A percentile compares a stretch with the other conserved stretches of the same genome.
These are phyloP conservation scores for Thecocarcelia acutangulata DNA, from an alignment of 2,888 invertebrate species.

Conservation along the genomic window DNA sequence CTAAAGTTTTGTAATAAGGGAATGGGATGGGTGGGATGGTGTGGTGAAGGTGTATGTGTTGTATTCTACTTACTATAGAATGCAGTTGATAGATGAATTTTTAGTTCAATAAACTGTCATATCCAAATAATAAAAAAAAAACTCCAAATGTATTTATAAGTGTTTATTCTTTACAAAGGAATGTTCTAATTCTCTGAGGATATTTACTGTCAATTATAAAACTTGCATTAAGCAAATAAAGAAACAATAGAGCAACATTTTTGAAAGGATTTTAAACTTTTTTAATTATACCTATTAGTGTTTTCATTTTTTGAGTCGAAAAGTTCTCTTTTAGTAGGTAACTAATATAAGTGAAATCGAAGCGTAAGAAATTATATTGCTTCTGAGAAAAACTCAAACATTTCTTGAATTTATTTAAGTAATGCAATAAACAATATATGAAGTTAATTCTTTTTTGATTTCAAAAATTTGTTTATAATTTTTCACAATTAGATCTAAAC, in stretches of 20 bases:
- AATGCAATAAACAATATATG: too few species aligned
- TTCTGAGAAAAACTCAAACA: too few species aligned
- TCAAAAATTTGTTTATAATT: too few species aligned
- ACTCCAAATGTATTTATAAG: neutral
- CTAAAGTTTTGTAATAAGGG: neutral
- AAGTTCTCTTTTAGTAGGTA: too few species aligned
- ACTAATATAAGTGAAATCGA: too few species aligned
- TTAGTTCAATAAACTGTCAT: slow-evolving; percentile 66
- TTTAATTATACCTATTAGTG: neutral
- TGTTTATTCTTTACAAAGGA: slow-evolving; percentile 33
- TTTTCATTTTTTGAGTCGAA: too few species aligned
- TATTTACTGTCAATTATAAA: slow-evolving; percentile 25
- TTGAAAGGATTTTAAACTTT: neutral
- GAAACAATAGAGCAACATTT: neutral
- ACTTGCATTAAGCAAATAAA: neutral
- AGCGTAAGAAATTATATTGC: too few species aligned
- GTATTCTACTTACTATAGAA: slow-evolving; percentile 5
- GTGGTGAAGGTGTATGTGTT: neutral
- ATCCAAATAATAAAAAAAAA: slow-evolving; percentile 1
- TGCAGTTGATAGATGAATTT: slow-evolving; percentile 37
- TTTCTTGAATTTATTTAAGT: too few species aligned
- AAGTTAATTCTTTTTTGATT: too few species aligned
- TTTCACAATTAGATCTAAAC: too few species aligned
- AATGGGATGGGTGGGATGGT: neutral
- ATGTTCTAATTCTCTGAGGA: slow-evolving; percentile 43